These are phyloP conservation scores for Myotis pilosus DNA, from an alignment of 2,797 vertebrate genomes.

Conservation along the genomic window DNA sequence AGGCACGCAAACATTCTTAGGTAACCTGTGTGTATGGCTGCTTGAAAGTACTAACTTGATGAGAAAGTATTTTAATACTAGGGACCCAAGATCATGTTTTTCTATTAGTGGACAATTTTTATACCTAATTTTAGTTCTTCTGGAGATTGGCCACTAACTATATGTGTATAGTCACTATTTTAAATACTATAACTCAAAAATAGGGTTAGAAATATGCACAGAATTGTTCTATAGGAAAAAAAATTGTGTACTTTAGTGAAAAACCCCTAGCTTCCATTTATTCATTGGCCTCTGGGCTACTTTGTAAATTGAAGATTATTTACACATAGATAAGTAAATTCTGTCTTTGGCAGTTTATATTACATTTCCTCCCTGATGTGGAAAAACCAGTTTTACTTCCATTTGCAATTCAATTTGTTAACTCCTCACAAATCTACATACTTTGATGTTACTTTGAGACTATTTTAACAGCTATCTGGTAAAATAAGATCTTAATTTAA, in stretches of 20 bases:
- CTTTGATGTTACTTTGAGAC: neutral
- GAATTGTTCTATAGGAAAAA: no score
- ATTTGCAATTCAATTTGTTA: neutral
- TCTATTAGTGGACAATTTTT: neutral
- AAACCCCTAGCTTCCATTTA: accelerated
- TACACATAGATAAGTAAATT: neutral
- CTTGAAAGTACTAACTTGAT: neutral
- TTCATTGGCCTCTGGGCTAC: neutral
- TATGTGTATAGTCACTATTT: neutral
- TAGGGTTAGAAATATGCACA: neutral
- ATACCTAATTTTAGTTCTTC: neutral
- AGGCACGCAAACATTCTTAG: neutral
- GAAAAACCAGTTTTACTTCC: neutral
- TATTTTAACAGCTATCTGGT: accelerated
- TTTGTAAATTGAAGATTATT: neutral
- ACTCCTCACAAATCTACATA: neutral
- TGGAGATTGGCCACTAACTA: neutral
- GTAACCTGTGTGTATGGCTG: neutral
- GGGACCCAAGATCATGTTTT: neutral
- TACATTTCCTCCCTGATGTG: neutral
- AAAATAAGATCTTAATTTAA: neutral
- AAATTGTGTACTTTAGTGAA: accelerated
- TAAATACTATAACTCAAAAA: neutral
- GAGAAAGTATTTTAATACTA: neutral
- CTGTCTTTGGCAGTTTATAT: neutral